Evolutionary conservation across 2,888 invertebrate species (phyloP).

Genomic region (Phasia obesa): DNA sequence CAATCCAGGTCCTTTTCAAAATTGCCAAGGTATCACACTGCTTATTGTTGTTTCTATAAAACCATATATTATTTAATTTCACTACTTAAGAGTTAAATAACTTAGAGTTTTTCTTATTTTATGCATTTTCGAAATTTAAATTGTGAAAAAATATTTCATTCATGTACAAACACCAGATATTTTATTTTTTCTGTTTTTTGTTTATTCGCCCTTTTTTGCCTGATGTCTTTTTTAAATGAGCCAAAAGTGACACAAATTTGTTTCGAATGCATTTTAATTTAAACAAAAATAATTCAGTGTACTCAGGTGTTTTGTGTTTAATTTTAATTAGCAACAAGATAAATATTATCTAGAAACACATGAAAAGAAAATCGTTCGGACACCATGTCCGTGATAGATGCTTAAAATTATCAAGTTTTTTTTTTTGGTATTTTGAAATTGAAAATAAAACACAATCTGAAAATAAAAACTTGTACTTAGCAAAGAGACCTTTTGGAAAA

Average conservation of each 20-base stretch:
- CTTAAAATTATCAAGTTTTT: too few species aligned
- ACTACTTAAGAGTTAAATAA: not conserved
- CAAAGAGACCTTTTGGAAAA: too few species aligned
- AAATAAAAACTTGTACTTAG: too few species aligned
- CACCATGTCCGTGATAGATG: too few species aligned
- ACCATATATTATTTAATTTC: not conserved
- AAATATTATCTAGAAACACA: not conserved
- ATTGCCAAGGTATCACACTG: too few species aligned
- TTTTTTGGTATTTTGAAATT: too few species aligned
- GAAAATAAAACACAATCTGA: too few species aligned
- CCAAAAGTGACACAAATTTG: constrained; percentile 41
- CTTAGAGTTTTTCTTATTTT: constrained; percentile 1
- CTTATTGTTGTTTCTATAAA: not conserved
- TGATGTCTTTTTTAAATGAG: constrained; percentile 16
- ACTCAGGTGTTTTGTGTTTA: constrained; percentile 54
- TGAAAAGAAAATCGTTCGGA: not conserved
- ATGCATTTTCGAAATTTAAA: constrained; percentile 16
- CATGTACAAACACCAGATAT: constrained; percentile 9
- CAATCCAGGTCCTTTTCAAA: not conserved
- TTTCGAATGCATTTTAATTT: constrained; percentile 38
- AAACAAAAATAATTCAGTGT: constrained; percentile 38
- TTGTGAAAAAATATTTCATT: constrained; percentile 39
- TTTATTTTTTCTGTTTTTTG: not conserved
- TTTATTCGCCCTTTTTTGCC: constrained; percentile 1
- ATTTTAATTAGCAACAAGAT: constrained; percentile 31